These are phyloP conservation scores for Lordiphosa stackelbergi DNA, from an alignment of 1,140 invertebrate species.

Conservation along the genomic window DNA sequence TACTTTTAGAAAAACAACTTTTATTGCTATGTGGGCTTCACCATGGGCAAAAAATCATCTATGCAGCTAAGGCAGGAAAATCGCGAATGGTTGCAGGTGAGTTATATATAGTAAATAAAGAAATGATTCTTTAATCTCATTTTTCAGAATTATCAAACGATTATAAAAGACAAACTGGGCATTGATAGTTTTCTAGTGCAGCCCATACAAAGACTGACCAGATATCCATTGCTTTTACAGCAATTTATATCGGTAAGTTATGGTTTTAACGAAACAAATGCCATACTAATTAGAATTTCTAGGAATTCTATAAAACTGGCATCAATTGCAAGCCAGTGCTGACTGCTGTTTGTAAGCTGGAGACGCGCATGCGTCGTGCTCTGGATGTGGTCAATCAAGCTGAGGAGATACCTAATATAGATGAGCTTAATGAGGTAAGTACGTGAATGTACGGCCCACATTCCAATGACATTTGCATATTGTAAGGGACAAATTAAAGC, in stretches of 20 bases:
- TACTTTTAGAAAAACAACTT: slow-evolving; percentile 64
- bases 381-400: slow-evolving; percentile 75
- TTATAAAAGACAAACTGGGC: slow-evolving; percentile 75
- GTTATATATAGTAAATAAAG: no score
- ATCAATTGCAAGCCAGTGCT: slow-evolving; percentile 71
- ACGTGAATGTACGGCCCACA: no score
- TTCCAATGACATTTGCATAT: no score
- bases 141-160: slow-evolving; percentile 61
- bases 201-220: slow-evolving; percentile 77
- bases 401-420: slow-evolving; percentile 69
- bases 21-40: slow-evolving; percentile 71
- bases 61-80: slow-evolving; percentile 69
- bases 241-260: slow-evolving; percentile 72
- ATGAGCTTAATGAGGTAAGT: slow-evolving; percentile 64
- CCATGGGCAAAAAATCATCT: slow-evolving; percentile 70
- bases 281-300: neutral
- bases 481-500: no score
- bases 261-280: neutral
- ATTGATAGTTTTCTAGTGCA: slow-evolving; percentile 76
- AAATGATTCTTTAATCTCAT: no score
- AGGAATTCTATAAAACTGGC: slow-evolving; percentile 74
- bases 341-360: slow-evolving; percentile 67
- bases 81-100: slow-evolving; percentile 65
- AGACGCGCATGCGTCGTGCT: slow-evolving; percentile 69
- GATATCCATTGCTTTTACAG: slow-evolving; percentile 75